These are phyloP conservation scores for Pelochelys cantorii DNA, from an alignment of 2,797 vertebrate genomes.

Conservation along the genomic window DNA sequence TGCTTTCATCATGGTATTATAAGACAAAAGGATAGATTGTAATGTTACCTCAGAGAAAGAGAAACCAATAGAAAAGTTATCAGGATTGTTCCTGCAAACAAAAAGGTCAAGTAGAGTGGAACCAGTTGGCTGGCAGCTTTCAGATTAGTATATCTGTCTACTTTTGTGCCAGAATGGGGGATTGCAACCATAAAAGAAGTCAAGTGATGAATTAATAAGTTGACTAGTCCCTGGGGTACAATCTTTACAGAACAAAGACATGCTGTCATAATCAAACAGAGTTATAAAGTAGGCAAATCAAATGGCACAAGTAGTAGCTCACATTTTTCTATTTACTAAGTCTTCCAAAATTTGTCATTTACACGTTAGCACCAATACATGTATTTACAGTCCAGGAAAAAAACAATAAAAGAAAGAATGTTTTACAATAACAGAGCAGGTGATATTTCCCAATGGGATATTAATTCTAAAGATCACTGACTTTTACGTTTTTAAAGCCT, in stretches of 20 bases:
- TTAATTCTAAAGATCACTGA: constrained; percentile 68
- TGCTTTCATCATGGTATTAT: constrained; percentile 81
- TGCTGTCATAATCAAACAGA: constrained; percentile 85
- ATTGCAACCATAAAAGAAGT: constrained; percentile 81
- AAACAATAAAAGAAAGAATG: constrained; percentile 67
- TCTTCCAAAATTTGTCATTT: constrained; percentile 78
- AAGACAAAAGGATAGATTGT: constrained; percentile 70
- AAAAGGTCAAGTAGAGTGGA: constrained; percentile 88
- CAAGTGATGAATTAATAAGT: constrained; percentile 90
- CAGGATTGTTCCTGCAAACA: constrained; percentile 87
- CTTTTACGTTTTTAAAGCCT: constrained; percentile 66
- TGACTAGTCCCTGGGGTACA: constrained; percentile 88
- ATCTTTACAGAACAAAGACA: constrained; percentile 85
- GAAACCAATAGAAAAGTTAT: constrained; percentile 79
- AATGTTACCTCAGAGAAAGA: constrained; percentile 61
- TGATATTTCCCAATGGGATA: constrained; percentile 74
- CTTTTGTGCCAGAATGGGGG: constrained; percentile 81
- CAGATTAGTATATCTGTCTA: constrained; percentile 82
- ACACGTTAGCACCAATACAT: constrained; percentile 75
- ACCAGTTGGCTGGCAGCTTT: constrained; percentile 84
- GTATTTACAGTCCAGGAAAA: constrained; percentile 76
- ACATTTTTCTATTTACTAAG: constrained; percentile 78
- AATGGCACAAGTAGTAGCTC: constrained; percentile 74
- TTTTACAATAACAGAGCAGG: constrained; percentile 76
- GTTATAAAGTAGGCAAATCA: constrained; percentile 83